phyloP scores from a whole-genome alignment of 2,797 vertebrate species.

The Pempheris klunzingeri region DNA sequence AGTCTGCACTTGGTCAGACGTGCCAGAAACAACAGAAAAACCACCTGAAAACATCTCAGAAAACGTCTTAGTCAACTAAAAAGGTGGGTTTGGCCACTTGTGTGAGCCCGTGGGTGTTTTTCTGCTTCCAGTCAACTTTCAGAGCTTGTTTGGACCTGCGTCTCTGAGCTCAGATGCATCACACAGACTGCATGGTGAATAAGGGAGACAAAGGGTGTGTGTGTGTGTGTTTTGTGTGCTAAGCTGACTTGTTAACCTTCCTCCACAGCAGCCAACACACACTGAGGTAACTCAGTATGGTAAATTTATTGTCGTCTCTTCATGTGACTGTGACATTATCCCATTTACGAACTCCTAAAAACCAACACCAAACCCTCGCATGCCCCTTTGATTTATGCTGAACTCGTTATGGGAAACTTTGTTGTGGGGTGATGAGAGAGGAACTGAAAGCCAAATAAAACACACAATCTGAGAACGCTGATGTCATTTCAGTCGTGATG shows the following conservation, averaged over 20 bases:
- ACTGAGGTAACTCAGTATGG: slow-evolving; percentile 14
- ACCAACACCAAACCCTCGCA: slow-evolving; percentile 39
- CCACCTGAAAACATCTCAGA: slow-evolving; percentile 37
- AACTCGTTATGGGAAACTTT: slow-evolving; percentile 60
- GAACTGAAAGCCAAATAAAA: slow-evolving; percentile 74
- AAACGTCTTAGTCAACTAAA: slow-evolving; percentile 57
- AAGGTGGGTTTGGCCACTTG: slow-evolving; percentile 34
- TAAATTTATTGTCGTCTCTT: slow-evolving; percentile 32
- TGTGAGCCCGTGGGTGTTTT: slow-evolving; percentile 50
- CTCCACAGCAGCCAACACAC: slow-evolving; percentile 32
- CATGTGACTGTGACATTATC: slow-evolving; percentile 32
- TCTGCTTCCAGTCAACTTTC: slow-evolving; percentile 17
- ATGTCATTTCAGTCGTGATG: slow-evolving; percentile 71
- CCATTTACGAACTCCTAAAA: slow-evolving; percentile 57
- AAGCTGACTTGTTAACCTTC: slow-evolving; percentile 44
- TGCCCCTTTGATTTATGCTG: slow-evolving; percentile 33
- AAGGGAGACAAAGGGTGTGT: slow-evolving; percentile 18
- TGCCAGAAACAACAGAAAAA: slow-evolving; percentile 41
- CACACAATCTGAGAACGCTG: slow-evolving; percentile 65
- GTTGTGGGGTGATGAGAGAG: slow-evolving; percentile 70
- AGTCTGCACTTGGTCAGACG: neutral
- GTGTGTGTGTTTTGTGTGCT: slow-evolving; percentile 29
- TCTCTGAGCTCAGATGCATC: slow-evolving; percentile 36
- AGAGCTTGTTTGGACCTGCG: slow-evolving; percentile 64
- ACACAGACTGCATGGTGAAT: slow-evolving; percentile 21